These are phyloP conservation scores for Phacellophora camtschatica DNA, from an alignment of 30 jellyfish, hydroid and myxozoan genomes.

Conservation along the genomic window DNA sequence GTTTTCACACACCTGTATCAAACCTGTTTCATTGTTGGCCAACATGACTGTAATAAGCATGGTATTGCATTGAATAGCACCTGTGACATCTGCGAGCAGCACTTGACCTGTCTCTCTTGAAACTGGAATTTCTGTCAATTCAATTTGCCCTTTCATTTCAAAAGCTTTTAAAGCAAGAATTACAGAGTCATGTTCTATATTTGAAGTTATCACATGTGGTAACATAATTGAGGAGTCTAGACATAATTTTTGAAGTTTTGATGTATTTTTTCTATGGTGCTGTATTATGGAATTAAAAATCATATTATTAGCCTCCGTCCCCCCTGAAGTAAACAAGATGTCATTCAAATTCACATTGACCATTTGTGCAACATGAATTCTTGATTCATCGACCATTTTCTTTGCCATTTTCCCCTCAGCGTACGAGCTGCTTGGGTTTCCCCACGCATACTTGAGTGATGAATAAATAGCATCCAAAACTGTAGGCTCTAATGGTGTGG, in stretches of 20 bases:
- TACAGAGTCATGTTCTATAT: constrained; percentile 90
- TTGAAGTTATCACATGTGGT: constrained; percentile 80
- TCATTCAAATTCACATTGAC: constrained; percentile 56
- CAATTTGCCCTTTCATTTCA: constrained; percentile 26
- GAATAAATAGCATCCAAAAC: constrained; percentile 67
- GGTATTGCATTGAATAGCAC: constrained; percentile 55
- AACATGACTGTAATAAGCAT: constrained; percentile 78
- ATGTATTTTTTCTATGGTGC: background rate
- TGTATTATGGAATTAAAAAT: constrained; percentile 47
- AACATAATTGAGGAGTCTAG: background rate
- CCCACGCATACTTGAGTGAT: constrained; percentile 85
- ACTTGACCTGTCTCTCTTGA: constrained; percentile 78
- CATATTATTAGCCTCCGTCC: constrained; percentile 92
- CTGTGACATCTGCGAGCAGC: constrained; percentile 30
- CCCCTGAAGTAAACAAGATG: constrained; percentile 83
- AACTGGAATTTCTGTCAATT: constrained; percentile 68
- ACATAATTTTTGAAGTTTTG: background rate
- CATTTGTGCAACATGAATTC: constrained; percentile 71
- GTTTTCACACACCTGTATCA: constrained; percentile 65
- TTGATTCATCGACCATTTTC: constrained; percentile 55
- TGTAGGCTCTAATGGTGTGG: constrained; percentile 91
- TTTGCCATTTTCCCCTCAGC: constrained; percentile 87
- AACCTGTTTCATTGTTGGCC: constrained; percentile 97
- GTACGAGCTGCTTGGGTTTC: constrained; percentile 94
- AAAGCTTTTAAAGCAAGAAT: constrained; percentile 40